A percentile compares a stretch with the other conserved stretches of the same genome.
Evolutionary conservation across 1,140 invertebrate genomes (phyloP).

Genomic region (Drosophila novamexicana): DNA sequence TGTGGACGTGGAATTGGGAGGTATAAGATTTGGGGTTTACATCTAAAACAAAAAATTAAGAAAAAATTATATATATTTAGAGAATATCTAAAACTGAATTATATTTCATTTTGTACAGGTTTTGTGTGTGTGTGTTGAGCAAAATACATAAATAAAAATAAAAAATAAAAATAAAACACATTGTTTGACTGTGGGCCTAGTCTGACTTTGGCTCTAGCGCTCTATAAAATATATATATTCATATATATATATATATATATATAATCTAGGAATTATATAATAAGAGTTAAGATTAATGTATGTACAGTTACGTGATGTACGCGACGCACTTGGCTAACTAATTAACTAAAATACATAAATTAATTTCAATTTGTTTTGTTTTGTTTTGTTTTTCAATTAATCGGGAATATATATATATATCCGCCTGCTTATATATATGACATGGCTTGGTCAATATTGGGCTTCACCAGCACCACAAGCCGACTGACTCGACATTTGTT

Average conservation of each 20-base stretch:
- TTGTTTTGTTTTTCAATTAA: slow-evolving; percentile 20
- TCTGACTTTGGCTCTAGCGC: slow-evolving; percentile 36
- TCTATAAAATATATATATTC: slow-evolving; percentile 11
- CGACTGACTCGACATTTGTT: slow-evolving; percentile 30
- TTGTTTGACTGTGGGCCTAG: slow-evolving; percentile 22
- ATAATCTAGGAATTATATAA: slow-evolving; percentile 1
- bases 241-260: slow-evolving; percentile 3
- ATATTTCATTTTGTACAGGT: slow-evolving; percentile 17
- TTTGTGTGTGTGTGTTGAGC: slow-evolving; percentile 32
- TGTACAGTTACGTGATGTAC: slow-evolving; percentile 5
- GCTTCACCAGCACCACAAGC: slow-evolving; percentile 51
- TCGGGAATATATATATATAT: slow-evolving; percentile 32
- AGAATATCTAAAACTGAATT: slow-evolving; percentile 7
- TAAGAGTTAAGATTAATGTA: background rate
- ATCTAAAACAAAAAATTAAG: background rate
- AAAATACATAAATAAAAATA: slow-evolving; percentile 29
- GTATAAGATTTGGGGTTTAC: too few relatives aligned
- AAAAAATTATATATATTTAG: background rate
- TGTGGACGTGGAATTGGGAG: background rate
- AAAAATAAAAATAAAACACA: slow-evolving; percentile 6
- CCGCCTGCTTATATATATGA: slow-evolving; percentile 12
- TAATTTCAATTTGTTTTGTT: slow-evolving; percentile 6
- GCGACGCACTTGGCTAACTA: slow-evolving; percentile 15
- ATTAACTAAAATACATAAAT: slow-evolving; percentile 22
- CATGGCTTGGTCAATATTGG: slow-evolving; percentile 56